phyloP scores from a whole-genome alignment of 2,888 invertebrate species.

The Drosophila koepferae region DNA sequence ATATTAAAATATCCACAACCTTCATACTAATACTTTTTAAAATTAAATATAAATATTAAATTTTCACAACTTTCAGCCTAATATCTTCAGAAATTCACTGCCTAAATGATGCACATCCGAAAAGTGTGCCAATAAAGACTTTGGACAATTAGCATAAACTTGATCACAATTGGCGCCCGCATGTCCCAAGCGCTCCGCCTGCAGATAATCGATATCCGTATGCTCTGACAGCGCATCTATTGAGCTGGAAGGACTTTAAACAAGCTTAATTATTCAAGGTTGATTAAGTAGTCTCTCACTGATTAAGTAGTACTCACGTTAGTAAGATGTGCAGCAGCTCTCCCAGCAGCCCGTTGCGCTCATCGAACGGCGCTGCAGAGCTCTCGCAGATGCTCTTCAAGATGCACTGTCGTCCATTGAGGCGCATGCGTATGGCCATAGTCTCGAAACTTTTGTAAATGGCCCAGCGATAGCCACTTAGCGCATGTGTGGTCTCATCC shows the following conservation, averaged over 20 bases:
- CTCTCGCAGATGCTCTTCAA: slow-evolving; percentile 92
- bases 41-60: not conserved
- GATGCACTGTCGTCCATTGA: slow-evolving; percentile 90
- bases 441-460: slow-evolving; percentile 79
- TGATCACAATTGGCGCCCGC: slow-evolving; percentile 78
- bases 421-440: slow-evolving; percentile 86
- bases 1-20: too few species aligned
- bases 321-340: slow-evolving; percentile 91
- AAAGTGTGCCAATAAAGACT: slow-evolving; percentile 81
- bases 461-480: slow-evolving; percentile 79
- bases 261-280: not conserved
- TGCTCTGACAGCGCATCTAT: slow-evolving; percentile 88
- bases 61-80: slow-evolving; percentile 31
- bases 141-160: slow-evolving; percentile 79
- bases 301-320: slow-evolving; percentile 87
- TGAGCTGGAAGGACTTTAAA: slow-evolving; percentile 89
- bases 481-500: slow-evolving; percentile 41
- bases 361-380: slow-evolving; percentile 89
- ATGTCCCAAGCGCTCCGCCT: slow-evolving; percentile 89
- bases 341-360: slow-evolving; percentile 90
- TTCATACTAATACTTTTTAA: too few species aligned
- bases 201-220: slow-evolving; percentile 90
- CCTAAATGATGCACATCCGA: slow-evolving; percentile 70
- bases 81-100: slow-evolving; percentile 54
- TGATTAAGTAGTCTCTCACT: too few species aligned